These are phyloP conservation scores for Plecotus auritus DNA, from an alignment of 2,113 vertebrate genomes.

Conservation along the genomic window DNA sequence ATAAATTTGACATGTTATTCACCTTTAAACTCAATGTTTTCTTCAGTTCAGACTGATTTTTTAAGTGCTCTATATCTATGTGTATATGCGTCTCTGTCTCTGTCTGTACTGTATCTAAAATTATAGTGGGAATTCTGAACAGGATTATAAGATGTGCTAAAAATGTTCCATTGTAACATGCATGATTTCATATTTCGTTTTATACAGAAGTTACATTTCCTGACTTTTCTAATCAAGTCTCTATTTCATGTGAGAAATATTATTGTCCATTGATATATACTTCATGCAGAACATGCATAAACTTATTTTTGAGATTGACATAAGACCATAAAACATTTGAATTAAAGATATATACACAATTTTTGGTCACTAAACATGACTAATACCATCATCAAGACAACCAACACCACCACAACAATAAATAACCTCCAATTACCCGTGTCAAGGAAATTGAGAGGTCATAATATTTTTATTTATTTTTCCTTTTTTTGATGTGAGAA, in stretches of 20 bases:
- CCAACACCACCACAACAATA: not conserved
- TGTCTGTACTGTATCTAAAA: not conserved
- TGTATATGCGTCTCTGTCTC: not conserved
- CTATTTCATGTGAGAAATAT: not conserved
- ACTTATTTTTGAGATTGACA: not conserved
- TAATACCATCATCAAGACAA: not conserved
- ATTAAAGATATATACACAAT: not conserved
- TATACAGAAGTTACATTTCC: not conserved
- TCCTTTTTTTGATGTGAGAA: not conserved
- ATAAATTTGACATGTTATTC: not conserved
- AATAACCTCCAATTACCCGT: not conserved
- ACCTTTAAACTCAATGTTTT: not conserved
- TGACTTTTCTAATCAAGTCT: not conserved
- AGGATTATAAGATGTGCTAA: not conserved
- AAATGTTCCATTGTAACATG: not conserved
- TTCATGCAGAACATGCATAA: not conserved
- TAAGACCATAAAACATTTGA: not conserved
- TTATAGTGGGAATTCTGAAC: not conserved
- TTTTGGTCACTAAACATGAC: not conserved
- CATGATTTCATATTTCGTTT: not conserved
- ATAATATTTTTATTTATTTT: not conserved
- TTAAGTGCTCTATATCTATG: not conserved
- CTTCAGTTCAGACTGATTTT: not conserved
- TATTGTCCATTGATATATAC: not conserved
- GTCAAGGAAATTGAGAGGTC: not conserved